Base-by-base conservation (phyloP, 2,888 invertebrate genomes). In the Andrena camellia region DNA sequence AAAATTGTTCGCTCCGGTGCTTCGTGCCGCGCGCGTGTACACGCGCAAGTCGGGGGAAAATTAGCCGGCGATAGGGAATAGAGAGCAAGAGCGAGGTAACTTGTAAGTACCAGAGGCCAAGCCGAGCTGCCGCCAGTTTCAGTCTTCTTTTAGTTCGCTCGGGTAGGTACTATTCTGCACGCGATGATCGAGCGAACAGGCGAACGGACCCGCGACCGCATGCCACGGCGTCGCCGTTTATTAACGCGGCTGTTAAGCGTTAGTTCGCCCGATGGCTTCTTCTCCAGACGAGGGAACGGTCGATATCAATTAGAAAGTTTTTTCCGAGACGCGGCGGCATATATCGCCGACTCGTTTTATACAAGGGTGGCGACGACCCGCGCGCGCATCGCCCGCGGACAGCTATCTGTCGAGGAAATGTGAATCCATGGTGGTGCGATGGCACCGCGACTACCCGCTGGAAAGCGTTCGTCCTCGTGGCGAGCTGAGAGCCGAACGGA, bases 51-150 rank as follows among this genome's bases (percentile, higher is more conserved):
- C 67, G 31, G n/a, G 60, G 59, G 80, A 74, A 50, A 64, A 86
- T 85, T 79, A 77, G 72, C 59, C 76, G 57, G 74, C 70, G 54
- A 63, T 62, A 71, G 73, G 66, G 57, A 76, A 48, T 48, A 76
- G 60, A 59, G 69, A 75, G 70, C 71, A 57, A n/a, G 35, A 10
- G 31, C 66, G 69, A 60, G 57, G 73, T 70, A 70, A 74, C 78
- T 74, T 66, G 59, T n/a, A n/a, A n/a, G n/a, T 59, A 23, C 57
- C 23, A 62, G 72, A 63, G 62, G 60, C 35, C 64, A 50, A 31
- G 69, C 68, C 33, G 74, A 52, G 57, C 20, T 5, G 50, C 63
- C 52, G 57, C 54, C 54, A 50, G 64, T 62, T 26, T 26, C n/a
- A 13, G 33, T 50, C 54, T 48, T 68, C 70, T 70, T 35, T 52